These are phyloP conservation scores for Coranthus polyacanthus DNA, from an alignment of 2,797 vertebrate genomes.

Conservation along the genomic window DNA sequence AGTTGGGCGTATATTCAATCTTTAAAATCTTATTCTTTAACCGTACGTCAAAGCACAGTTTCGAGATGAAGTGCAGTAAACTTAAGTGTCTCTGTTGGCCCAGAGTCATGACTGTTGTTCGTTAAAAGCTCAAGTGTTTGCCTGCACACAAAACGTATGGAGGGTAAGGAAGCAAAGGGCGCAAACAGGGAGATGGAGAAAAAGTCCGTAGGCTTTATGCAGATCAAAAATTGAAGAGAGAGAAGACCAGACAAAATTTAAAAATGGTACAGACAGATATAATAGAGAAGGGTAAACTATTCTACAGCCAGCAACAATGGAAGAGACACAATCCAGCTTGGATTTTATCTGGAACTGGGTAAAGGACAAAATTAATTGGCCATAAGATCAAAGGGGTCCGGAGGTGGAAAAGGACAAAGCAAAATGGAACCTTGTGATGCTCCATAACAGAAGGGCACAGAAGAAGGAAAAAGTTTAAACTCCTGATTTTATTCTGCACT, in stretches of 20 bases:
- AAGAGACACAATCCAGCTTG: conserved; percentile 25
- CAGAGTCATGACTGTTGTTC: no score
- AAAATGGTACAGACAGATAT: conserved; percentile 23
- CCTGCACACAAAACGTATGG: no score
- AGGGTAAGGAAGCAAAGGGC: no score
- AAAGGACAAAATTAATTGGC: conserved; percentile 63
- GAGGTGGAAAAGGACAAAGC: conserved; percentile 34
- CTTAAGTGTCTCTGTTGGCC: no score
- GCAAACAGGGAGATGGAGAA: not conserved
- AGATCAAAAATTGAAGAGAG: conserved; percentile 31
- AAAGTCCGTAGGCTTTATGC: conserved; percentile 36
- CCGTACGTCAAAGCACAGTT: no score
- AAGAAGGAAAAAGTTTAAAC: not conserved
- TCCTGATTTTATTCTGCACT: conserved; percentile 1
- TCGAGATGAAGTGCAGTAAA: no score
- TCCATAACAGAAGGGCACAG: conserved; percentile 18
- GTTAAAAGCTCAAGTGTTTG: no score
- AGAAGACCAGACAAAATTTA: conserved; percentile 39
- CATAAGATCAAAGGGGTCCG: conserved; percentile 57
- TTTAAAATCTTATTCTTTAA: no score
- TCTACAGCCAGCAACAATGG: conserved; percentile 24
- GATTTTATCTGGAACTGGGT: conserved; percentile 40
- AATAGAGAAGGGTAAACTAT: conserved; percentile 33
- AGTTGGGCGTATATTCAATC: no score
- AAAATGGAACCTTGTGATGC: conserved; percentile 33